A percentile compares a stretch with the other conserved stretches of the same genome.
Evolutionary conservation across 2,113 vertebrate genomes (phyloP).

Genomic region (Apteryx mantelli): DNA sequence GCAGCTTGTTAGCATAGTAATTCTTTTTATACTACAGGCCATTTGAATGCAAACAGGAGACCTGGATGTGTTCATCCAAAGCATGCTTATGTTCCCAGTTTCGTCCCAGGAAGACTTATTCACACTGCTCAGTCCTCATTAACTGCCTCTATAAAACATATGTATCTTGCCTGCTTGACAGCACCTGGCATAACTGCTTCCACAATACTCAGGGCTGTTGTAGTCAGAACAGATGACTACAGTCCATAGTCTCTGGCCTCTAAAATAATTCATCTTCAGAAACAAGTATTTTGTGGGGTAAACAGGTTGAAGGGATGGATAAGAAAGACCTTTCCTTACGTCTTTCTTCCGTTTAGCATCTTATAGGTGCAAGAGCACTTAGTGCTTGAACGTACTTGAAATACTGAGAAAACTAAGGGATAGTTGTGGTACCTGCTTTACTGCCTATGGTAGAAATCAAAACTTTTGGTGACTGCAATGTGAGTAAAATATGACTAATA

Average conservation of each 20-base stretch:
- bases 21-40: background rate
- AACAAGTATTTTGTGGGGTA: background rate
- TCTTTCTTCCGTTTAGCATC: background rate
- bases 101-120: background rate
- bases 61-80: background rate
- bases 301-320: background rate
- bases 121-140: background rate
- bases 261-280: background rate
- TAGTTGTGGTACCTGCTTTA: accelerated
- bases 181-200: background rate
- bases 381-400: background rate
- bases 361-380: background rate
- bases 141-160: background rate
- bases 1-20: background rate
- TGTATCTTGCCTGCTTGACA: background rate
- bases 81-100: background rate
- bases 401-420: background rate
- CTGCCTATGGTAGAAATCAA: background rate
- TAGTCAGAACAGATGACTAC: background rate
- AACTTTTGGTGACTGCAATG: background rate
- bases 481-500: background rate
- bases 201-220: background rate
- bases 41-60: background rate
- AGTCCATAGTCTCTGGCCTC: accelerated
- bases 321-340: background rate